Conservation (phyloP, 2,113 vertebrate species). For the Himantopus leucocephalus region DNA sequence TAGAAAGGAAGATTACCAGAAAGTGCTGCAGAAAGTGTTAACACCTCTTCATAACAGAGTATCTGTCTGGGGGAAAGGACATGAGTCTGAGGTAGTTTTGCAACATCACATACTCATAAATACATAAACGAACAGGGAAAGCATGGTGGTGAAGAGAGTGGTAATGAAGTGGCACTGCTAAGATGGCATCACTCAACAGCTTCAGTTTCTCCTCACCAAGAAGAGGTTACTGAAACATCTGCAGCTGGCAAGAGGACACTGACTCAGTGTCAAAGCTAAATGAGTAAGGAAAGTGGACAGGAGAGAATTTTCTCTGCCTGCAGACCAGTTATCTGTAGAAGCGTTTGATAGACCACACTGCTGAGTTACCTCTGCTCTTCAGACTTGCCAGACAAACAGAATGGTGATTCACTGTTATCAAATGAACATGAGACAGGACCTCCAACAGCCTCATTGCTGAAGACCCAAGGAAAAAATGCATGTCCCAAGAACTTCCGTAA, state of each 20-base stretch:
- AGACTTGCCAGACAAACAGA: background rate
- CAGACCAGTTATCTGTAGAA: background rate
- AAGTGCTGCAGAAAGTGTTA: background rate
- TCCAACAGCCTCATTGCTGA: background rate
- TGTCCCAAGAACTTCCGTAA: background rate
- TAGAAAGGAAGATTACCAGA: background rate
- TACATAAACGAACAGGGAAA: background rate
- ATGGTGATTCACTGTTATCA: background rate
- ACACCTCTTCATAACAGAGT: background rate
- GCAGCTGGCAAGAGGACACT: background rate
- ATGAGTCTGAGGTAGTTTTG: background rate
- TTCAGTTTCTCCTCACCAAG: background rate
- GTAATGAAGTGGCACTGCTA: background rate
- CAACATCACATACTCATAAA: background rate
- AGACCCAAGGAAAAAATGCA: background rate
- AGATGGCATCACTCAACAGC: background rate
- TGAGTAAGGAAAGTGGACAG: background rate
- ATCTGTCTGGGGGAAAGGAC: background rate
- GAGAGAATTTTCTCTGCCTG: background rate
- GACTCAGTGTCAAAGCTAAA: background rate
- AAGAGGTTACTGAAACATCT: background rate
- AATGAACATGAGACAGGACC: background rate
- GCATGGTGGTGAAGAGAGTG: background rate
- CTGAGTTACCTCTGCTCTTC: background rate
- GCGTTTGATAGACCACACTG: rapidly evolving